phyloP scores from a whole-genome alignment of 2,888 invertebrate species.

The Calliscelio sp. region DNA sequence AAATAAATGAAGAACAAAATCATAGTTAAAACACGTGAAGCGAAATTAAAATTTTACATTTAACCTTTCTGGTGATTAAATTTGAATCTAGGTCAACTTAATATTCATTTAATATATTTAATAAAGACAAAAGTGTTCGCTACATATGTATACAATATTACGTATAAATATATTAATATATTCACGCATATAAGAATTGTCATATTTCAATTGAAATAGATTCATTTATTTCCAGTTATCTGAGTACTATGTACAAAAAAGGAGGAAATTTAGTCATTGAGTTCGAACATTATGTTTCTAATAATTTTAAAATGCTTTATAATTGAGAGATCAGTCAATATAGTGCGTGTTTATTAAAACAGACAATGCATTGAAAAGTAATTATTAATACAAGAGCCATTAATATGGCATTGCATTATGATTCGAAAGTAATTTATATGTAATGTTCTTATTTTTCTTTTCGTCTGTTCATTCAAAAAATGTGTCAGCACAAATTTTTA shows the following conservation, averaged over 20 bases:
- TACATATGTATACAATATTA: no score
- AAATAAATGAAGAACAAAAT: neutral
- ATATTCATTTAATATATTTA: neutral
- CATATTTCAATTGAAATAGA: no score
- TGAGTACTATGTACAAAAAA: no score
- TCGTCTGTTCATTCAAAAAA: neutral
- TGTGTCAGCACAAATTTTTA: neutral
- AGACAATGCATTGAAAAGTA: neutral
- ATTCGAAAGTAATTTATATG: slow-evolving; percentile 11
- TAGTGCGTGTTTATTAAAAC: neutral
- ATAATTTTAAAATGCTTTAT: no score
- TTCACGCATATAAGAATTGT: no score
- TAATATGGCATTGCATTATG: neutral
- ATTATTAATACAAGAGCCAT: slow-evolving; percentile 14
- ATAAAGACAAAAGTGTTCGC: no score
- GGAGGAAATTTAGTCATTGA: no score
- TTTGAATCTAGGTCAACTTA: neutral
- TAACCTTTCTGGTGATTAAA: neutral
- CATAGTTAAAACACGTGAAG: neutral
- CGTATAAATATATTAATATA: no score
- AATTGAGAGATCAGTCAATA: no score
- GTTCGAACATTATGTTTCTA: no score
- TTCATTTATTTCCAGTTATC: no score
- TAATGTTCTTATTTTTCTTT: slow-evolving; percentile 8
- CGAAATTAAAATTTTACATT: neutral